These are phyloP conservation scores for Athene cunicularia DNA, from an alignment of 2,113 vertebrate species.

Conservation along the genomic window DNA sequence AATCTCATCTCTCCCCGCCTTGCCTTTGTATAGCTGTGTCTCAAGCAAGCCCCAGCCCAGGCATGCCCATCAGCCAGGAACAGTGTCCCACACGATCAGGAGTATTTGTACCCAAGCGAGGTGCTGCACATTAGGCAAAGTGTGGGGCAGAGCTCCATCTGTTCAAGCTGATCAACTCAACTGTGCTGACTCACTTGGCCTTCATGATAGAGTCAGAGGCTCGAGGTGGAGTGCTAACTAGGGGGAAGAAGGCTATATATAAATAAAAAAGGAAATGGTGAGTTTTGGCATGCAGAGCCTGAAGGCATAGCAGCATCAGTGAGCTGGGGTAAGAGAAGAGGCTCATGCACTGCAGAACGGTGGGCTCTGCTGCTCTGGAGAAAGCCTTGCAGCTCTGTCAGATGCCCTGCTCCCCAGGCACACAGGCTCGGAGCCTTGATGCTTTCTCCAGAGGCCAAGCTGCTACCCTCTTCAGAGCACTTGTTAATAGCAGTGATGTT, in stretches of 20 bases:
- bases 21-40: rapidly evolving
- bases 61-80: neutral
- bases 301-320: neutral
- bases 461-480: neutral
- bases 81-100: rapidly evolving
- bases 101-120: rapidly evolving
- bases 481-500: neutral
- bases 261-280: neutral
- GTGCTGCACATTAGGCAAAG: neutral
- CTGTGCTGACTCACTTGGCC: neutral
- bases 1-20: neutral
- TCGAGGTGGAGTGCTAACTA: neutral
- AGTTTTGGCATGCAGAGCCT: neutral
- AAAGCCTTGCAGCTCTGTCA: rapidly evolving
- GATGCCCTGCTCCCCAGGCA: rapidly evolving
- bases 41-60: neutral
- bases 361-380: neutral
- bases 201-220: neutral
- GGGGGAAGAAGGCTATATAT: neutral
- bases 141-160: neutral
- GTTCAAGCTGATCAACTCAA: neutral
- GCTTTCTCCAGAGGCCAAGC: neutral
- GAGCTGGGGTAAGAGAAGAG: neutral
- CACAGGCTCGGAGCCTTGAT: neutral
- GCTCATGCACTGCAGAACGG: rapidly evolving